phyloP scores from a whole-genome alignment of 1,140 invertebrate genomes.

The Micrasema minimum region DNA sequence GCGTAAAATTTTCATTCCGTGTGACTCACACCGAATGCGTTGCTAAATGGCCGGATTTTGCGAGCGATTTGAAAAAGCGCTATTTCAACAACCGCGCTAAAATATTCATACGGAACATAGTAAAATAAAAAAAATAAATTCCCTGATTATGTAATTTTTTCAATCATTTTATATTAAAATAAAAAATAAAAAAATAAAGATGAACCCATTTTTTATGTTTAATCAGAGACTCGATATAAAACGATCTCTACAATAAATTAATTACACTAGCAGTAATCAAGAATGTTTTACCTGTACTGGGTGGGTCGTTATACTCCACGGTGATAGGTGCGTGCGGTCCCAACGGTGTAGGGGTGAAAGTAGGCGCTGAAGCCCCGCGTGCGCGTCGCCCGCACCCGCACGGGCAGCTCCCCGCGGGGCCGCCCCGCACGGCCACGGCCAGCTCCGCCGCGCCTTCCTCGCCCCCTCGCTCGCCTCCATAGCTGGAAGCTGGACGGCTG shows the following conservation, averaged over 20 bases:
- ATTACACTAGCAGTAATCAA: not conserved
- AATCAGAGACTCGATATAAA: too few relatives aligned
- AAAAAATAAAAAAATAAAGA: too few relatives aligned
- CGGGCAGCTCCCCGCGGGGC: constrained; percentile 82
- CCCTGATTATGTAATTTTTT: too few relatives aligned
- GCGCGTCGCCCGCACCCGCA: constrained; percentile 89
- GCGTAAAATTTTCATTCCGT: too few relatives aligned
- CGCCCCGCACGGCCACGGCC: constrained; percentile 90
- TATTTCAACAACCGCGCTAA: too few relatives aligned
- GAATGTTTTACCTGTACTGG: constrained; percentile 69
- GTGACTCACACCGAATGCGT: too few relatives aligned
- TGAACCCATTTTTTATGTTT: too few relatives aligned
- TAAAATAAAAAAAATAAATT: too few relatives aligned
- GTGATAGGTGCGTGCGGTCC: constrained; percentile 89
- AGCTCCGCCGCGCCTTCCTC: constrained; percentile 84
- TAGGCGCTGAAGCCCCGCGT: constrained; percentile 88
- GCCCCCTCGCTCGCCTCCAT: constrained; percentile 70
- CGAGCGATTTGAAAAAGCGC: too few relatives aligned
- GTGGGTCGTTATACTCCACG: constrained; percentile 91
- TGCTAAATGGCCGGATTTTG: too few relatives aligned
- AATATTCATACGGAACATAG: too few relatives aligned
- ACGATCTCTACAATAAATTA: not conserved
- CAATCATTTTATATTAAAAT: too few relatives aligned
- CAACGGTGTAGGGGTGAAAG: constrained; percentile 88
- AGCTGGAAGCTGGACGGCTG: constrained; percentile 88